Percentiles rank a stretch among this genome's conserved stretches.
These are phyloP conservation scores for Periplaneta americana DNA, from an alignment of 1,140 invertebrate species.

Conservation along the genomic window DNA sequence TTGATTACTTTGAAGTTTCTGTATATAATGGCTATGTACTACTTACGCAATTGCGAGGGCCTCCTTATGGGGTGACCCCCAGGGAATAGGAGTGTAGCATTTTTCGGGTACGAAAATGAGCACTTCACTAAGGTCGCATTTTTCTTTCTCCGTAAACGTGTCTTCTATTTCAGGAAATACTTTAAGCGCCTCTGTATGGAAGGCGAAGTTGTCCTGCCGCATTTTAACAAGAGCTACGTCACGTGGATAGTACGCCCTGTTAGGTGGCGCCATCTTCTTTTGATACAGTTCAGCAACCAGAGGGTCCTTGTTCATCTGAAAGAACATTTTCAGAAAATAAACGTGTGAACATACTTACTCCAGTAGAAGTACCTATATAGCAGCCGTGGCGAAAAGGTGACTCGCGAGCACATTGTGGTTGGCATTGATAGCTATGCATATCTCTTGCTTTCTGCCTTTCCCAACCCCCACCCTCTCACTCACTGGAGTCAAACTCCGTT, in stretches of 20 bases:
- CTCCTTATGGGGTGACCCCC: not conserved
- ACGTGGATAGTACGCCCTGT: not conserved
- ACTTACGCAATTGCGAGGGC: not conserved
- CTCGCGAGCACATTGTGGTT: no score
- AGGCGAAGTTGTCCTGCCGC: not conserved
- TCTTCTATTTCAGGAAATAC: constrained; percentile 2
- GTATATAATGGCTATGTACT: no score
- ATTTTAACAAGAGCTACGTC: not conserved
- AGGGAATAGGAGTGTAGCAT: not conserved
- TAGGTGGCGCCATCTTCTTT: not conserved
- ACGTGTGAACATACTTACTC: no score
- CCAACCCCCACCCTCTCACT: no score
- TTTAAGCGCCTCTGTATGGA: not conserved
- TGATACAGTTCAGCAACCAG: not conserved
- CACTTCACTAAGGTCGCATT: not conserved
- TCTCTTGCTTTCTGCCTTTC: no score
- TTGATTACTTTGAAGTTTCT: no score
- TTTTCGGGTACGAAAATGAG: not conserved
- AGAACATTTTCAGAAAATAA: not conserved
- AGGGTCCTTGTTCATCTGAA: constrained; percentile 3
- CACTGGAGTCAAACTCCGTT: no score
- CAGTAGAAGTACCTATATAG: no score
- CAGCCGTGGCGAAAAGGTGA: no score
- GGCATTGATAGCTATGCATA: no score
- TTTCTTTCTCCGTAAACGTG: not conserved